Evolutionary conservation across 2,113 vertebrate genomes (phyloP).

Genomic region (Paedocypris sp.): DNA sequence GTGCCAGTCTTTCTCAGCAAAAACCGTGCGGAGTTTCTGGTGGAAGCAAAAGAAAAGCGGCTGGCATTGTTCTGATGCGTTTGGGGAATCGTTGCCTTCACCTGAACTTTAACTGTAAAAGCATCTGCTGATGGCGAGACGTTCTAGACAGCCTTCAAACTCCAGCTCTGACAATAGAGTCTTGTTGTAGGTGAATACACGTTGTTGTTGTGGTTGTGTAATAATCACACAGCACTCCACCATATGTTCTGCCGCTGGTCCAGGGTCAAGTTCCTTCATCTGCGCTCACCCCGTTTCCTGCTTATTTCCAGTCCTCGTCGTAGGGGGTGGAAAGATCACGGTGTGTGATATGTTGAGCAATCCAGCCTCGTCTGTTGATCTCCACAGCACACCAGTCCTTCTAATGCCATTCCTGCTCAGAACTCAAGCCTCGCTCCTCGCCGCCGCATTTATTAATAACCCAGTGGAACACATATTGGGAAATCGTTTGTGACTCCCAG

Average conservation of each 20-base stretch:
- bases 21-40: too few relatives aligned
- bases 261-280: background rate
- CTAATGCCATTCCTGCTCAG: constrained; percentile 4
- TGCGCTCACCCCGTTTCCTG: constrained; percentile 12
- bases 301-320: background rate
- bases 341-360: background rate
- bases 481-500: constrained; percentile 34
- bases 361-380: background rate
- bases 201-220: constrained; percentile 6
- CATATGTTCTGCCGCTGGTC: background rate
- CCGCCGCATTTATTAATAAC: constrained; percentile 36
- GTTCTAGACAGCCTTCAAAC: background rate
- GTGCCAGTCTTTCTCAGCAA: too few relatives aligned
- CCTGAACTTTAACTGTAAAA: constrained; percentile 2
- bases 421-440: background rate
- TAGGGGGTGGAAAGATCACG: background rate
- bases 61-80: background rate
- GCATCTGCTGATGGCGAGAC: background rate
- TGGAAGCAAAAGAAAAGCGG: background rate
- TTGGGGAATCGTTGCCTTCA: background rate
- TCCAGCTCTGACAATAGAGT: background rate
- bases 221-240: background rate
- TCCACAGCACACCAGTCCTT: constrained; percentile 6
- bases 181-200: background rate
- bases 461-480: constrained; percentile 35